Base-by-base conservation (phyloP, 2,113 vertebrate genomes). In the Monopterus albus region DNA sequence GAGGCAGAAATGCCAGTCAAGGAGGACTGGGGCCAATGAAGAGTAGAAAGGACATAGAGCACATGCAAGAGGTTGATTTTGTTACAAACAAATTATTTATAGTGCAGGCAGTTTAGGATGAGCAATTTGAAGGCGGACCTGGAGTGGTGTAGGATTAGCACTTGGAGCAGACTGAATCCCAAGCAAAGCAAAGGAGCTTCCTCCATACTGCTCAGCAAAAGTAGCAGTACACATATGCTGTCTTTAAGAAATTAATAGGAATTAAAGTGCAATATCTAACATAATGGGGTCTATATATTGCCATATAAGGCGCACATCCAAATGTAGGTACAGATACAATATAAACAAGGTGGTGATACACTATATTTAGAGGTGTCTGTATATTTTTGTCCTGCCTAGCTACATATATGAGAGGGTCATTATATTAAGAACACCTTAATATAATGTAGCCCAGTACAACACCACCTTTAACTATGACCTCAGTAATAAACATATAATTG, bases 81-180 rank as follows among this genome's bases (percentile, higher is more conserved):
- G 90, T 87, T 85, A 81, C 75, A 74, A 85, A 86, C 78, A 58
- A 92, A 90, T 93, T 95, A 96, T 96, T 96, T 96, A 96, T 95
- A 96, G 95, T 72, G 72, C 78, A 35, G 73, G 71, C 47, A 82
- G 91, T 91, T 93, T 91, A 93, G 86, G 73, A 65, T 68, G 81
- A 89, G 87, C 91, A 89, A 94, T 83, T 77, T 20, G 71, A 73
- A 63, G n/a, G n/a, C n/a, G 73, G 62, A 87, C 45, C 8, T 2
- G 69, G 68, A 64, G 0, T 14, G 80, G 85, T 87, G 84, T 82
- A 87, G 64, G 71, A 82, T 91, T 86, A 73, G 66, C 63, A 89
- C 20, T 0, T 29, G 50, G 71, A 75, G 69, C 1, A 12, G n/a
- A 52, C 53, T 33, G 33, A 57, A 65, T 78, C 58, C 61, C 26